Percentiles rank a stretch among this genome's conserved stretches.
phyloP scores from a whole-genome alignment of 2,888 invertebrate species.

The Agrilus cyanescens region DNA sequence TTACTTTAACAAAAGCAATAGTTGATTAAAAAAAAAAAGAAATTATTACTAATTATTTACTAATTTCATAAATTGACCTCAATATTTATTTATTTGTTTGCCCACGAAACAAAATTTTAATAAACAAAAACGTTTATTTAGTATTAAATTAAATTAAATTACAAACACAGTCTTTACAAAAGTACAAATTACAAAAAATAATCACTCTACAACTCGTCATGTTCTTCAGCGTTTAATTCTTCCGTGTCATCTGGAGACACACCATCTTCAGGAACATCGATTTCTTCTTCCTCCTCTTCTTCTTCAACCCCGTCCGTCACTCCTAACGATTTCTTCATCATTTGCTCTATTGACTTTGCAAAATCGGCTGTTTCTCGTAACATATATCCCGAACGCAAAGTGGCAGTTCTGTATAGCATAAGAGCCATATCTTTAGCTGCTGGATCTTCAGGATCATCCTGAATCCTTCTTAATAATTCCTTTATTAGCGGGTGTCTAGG shows the following conservation, averaged over 20 bases:
- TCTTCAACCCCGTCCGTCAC: slow-evolving; percentile 54
- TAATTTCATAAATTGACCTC: no score
- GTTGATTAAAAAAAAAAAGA: no score
- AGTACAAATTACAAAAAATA: no score
- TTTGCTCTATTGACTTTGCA: slow-evolving; percentile 79
- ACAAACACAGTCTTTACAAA: no score
- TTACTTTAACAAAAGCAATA: no score
- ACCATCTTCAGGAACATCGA: slow-evolving; percentile 34
- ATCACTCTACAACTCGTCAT: slow-evolving; percentile 46
- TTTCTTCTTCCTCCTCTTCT: slow-evolving; percentile 36
- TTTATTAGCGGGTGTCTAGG: slow-evolving; percentile 92
- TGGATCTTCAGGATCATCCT: slow-evolving; percentile 63
- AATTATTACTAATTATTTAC: no score
- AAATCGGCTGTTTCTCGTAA: slow-evolving; percentile 77
- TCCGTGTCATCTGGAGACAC: slow-evolving; percentile 32
- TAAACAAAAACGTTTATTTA: no score
- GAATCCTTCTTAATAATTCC: slow-evolving; percentile 76
- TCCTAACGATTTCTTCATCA: slow-evolving; percentile 74
- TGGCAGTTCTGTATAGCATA: slow-evolving; percentile 87
- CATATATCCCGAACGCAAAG: slow-evolving; percentile 88
- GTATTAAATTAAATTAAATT: no score
- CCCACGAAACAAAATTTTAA: no score
- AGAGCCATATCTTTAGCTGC: slow-evolving; percentile 72
- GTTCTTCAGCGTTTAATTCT: slow-evolving; percentile 30
- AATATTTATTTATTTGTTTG: no score